Evolutionary conservation across 1,140 invertebrate species (phyloP), one percentile per base, ranked within the genome.

Genomic region (Ceratosolen solmsi): DNA sequence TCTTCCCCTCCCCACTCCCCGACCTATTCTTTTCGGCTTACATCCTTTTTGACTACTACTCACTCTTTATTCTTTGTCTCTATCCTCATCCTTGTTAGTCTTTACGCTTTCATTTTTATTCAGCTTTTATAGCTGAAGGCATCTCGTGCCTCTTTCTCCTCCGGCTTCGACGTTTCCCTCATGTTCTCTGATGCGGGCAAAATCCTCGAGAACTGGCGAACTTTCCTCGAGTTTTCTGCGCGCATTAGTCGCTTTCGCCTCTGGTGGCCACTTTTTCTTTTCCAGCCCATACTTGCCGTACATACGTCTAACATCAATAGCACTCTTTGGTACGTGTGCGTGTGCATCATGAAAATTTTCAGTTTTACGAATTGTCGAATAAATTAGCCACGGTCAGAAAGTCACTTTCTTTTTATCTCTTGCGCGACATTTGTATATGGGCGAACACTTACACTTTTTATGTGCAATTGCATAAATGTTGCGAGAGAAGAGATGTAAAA

Each of bases 291-390:
- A 27, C 41, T 46, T 56, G 20, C 54, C 22, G 22, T 49, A 27
- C 51, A 3, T 15, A 58, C 9, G 8, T 38, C 20, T 27, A 54
- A 30, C 2, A 33, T 38, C 22, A n/a, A 68, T 38, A 68, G 0
- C n/a, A 20, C 25, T 3, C 30, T 20, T 65, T 2, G 20, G 20
- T 38, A 38, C 8, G 17, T n/a, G 30, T 75, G 4, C 30, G 20
- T 46, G n/a, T 76, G 9, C n/a, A 25, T 22, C 72, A 20, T n/a
- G n/a, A 76, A 54, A 36, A 76, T 65, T 79, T 71, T 79, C 46
- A 78, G 60, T 78, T 70, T 78, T 68, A 20, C 27, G 20, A 78
- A 78, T 70, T 33, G 30, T 27, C 4, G 46, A 27, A 78, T 78
- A 78, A 78, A 78, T 78, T 78, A 78, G 65, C 68, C 17, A 13